Evolutionary conservation across 2,113 vertebrate genomes (phyloP), one percentile per base, ranked within the genome.

Genomic region (Struthio camelus): DNA sequence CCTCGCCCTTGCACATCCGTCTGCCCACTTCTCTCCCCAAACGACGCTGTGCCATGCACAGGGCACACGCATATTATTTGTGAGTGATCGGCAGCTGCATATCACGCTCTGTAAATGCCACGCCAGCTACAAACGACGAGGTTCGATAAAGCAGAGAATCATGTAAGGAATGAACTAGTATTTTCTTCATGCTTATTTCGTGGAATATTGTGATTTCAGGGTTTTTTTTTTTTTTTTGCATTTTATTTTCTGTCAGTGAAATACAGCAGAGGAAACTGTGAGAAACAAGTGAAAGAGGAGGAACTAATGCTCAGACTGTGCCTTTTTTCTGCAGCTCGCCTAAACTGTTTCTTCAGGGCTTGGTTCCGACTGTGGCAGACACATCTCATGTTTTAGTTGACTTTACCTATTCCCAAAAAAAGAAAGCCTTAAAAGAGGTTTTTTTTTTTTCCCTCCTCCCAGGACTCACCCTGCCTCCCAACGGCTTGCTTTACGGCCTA

Each of bases 291-390:
- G 22, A 82, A 89, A 89, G 28, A 71, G 14, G 27, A 80, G n/a
- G 62, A 94, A 23, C 4, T 20, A 53, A 25, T 23, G 9, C 18
- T 70, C 34, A 53, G 19, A 62, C 18, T 46, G 5, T 79, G n/a
- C 9, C 50, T 90, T 86, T 6, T 46, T 92, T n/a, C 64, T 53
- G 24, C 42, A 5, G 1, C 17, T 56, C 0, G 0, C 58, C 36
- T 70, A 44, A 13, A 11, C 12, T 53, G 18, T 59, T 85, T 88
- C 75, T 88, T 81, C 66, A 69, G 36, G 14, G 14, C 15, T 87
- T 27, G 50, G 17, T 48, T 85, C 70, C 71, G 56, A 30, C 54
- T 80, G 44, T 19, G 40, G 56, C 48, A 90, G 71, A 50, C 67
- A 54, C 19, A 70, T 27, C 14, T 56, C 34, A 36, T 13, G n/a